A percentile compares a stretch with the other conserved stretches of the same genome.
phyloP scores from a whole-genome alignment of 2,888 invertebrate genomes.

The Heliothis peltigera region DNA sequence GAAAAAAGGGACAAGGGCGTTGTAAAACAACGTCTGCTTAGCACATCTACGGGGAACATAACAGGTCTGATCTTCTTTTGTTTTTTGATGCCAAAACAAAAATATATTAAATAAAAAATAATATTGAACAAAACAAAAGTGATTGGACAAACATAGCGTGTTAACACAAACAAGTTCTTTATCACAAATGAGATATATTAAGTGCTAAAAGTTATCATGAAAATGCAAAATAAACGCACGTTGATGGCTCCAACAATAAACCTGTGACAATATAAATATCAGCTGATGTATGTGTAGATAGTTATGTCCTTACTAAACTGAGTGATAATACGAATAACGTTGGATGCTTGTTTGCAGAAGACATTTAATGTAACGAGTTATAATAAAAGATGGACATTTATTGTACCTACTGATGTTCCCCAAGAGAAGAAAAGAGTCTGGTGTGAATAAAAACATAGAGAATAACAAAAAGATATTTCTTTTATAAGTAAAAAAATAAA shows the following conservation, averaged over 20 bases:
- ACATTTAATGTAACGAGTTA: slow-evolving; percentile 26
- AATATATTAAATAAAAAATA: slow-evolving; percentile 7
- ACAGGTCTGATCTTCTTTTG: slow-evolving; percentile 14
- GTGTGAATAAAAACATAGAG: no score
- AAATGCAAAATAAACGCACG: slow-evolving; percentile 32
- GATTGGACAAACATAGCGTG: slow-evolving; percentile 9
- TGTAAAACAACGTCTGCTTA: slow-evolving; percentile 27
- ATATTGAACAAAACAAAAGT: background rate
- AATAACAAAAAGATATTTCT: no score
- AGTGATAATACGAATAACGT: slow-evolving; percentile 32
- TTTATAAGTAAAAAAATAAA: no score
- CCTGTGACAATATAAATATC: slow-evolving; percentile 43
- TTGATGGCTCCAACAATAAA: slow-evolving; percentile 40
- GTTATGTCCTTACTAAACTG: slow-evolving; percentile 38
- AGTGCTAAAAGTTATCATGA: slow-evolving; percentile 28
- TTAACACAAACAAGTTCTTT: slow-evolving; percentile 14
- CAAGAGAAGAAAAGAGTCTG: slow-evolving; percentile 41
- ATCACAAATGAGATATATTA: slow-evolving; percentile 30
- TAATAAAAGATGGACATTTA: no score
- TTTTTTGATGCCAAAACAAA: slow-evolving; percentile 8
- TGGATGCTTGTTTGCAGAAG: slow-evolving; percentile 45
- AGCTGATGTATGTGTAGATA: slow-evolving; percentile 26
- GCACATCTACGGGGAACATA: slow-evolving; percentile 9
- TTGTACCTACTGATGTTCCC: no score
- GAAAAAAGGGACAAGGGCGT: slow-evolving; percentile 29